Conservation (phyloP, 2,797 vertebrate genomes). For the Mormyrops boulengeri region DNA sequence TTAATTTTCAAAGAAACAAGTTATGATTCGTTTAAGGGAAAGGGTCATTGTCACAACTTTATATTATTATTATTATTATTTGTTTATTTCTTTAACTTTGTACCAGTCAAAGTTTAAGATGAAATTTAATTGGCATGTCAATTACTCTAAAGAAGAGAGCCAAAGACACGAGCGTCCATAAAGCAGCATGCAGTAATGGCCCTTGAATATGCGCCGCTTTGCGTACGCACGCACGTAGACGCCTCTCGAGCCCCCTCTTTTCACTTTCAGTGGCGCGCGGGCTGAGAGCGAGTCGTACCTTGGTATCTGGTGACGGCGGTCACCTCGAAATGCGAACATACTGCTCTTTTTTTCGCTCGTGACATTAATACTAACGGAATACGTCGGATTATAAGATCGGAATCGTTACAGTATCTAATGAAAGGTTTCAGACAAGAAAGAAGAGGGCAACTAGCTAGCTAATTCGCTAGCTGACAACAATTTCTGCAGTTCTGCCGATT, state of each 20-base stretch:
- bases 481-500: constrained; percentile 6
- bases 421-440: constrained; percentile 51
- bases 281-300: constrained; percentile 58
- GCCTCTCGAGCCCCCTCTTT: constrained; percentile 46
- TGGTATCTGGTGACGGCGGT: constrained; percentile 61
- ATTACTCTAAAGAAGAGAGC: not conserved
- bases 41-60: not conserved
- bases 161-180: not conserved
- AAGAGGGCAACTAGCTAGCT: constrained; percentile 48
- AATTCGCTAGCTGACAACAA: constrained; percentile 19
- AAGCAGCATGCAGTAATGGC: not conserved
- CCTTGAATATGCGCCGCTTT: not conserved
- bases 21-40: not conserved
- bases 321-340: constrained; percentile 49
- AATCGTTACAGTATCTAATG: constrained; percentile 38
- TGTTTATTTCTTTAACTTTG: not conserved
- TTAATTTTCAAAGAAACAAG: not conserved
- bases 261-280: constrained; percentile 58
- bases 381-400: constrained; percentile 25
- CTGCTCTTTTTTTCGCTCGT: constrained; percentile 32
- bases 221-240: constrained; percentile 16
- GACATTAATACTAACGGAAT: constrained; percentile 38
- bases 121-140: not conserved
- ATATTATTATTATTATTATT: not conserved
- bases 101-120: not conserved